A percentile compares a stretch with the other conserved stretches of the same genome.
Evolutionary conservation across 1,140 invertebrate species (phyloP).

Genomic region (Littorina saxatilis): DNA sequence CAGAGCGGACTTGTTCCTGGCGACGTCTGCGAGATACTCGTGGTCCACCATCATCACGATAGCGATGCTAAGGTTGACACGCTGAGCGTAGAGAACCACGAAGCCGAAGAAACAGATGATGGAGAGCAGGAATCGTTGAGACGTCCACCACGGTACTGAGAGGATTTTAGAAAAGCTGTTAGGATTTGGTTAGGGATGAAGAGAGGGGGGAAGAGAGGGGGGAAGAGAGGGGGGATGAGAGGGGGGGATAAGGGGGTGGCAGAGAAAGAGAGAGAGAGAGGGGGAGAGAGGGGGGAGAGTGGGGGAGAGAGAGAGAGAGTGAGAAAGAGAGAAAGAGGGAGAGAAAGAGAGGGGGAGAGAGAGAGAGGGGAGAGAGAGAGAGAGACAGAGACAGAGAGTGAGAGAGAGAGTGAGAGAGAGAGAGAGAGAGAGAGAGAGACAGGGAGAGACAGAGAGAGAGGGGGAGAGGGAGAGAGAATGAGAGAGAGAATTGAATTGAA

Average conservation of each 20-base stretch:
- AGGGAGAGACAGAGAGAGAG: no score
- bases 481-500: no score
- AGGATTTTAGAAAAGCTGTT: background rate
- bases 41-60: constrained; percentile 87
- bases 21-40: background rate
- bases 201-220: background rate
- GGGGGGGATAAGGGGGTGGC: background rate
- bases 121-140: constrained; percentile 59
- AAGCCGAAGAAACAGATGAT: constrained; percentile 66
- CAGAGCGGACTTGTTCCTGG: no score
- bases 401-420: background rate
- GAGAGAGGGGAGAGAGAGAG: background rate
- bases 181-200: background rate
- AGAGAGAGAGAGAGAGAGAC: background rate
- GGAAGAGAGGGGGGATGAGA: background rate
- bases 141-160: constrained; percentile 71
- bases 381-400: background rate
- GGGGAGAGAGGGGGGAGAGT: background rate
- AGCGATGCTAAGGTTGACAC: constrained; percentile 92
- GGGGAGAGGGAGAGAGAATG: background rate
- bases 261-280: background rate
- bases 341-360: background rate
- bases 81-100: constrained; percentile 68
- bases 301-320: no score
- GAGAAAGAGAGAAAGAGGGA: background rate